These are phyloP conservation scores for Vanessa cardui DNA, from an alignment of 2,888 invertebrate species.

Conservation along the genomic window DNA sequence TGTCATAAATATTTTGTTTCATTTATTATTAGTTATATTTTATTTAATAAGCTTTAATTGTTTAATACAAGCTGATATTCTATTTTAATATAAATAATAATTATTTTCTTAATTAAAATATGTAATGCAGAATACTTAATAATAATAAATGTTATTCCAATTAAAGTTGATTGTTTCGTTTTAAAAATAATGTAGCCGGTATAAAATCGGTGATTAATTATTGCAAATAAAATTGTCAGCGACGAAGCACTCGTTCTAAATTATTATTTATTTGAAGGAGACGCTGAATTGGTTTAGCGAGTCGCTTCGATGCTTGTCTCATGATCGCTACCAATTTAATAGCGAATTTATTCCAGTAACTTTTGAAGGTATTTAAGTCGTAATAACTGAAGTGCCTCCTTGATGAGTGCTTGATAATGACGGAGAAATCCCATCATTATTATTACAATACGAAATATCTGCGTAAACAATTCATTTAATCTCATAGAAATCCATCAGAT, in stretches of 20 bases:
- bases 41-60: no score
- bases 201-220: constrained; percentile 1
- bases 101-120: no score
- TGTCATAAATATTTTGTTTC: no score
- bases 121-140: no score
- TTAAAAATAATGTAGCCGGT: constrained; percentile 33
- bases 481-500: not conserved
- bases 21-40: no score
- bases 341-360: constrained; percentile 25
- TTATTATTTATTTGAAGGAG: constrained; percentile 39
- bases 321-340: constrained; percentile 32
- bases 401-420: constrained; percentile 13
- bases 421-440: not conserved
- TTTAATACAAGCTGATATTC: no score
- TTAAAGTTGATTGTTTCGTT: constrained; percentile 40
- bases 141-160: not conserved
- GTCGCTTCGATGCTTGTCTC: constrained; percentile 34
- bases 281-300: constrained; percentile 37
- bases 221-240: constrained; percentile 43
- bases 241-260: constrained; percentile 38
- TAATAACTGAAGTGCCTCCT: constrained; percentile 15
- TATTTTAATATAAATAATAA: no score
- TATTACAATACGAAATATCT: constrained; percentile 2
- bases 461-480: constrained; percentile 6
- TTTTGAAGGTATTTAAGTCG: constrained; percentile 20